Percentiles rank a stretch among this genome's conserved stretches.
phyloP scores from a whole-genome alignment of 2,113 vertebrate genomes.

The Bagarius yarrelli region DNA sequence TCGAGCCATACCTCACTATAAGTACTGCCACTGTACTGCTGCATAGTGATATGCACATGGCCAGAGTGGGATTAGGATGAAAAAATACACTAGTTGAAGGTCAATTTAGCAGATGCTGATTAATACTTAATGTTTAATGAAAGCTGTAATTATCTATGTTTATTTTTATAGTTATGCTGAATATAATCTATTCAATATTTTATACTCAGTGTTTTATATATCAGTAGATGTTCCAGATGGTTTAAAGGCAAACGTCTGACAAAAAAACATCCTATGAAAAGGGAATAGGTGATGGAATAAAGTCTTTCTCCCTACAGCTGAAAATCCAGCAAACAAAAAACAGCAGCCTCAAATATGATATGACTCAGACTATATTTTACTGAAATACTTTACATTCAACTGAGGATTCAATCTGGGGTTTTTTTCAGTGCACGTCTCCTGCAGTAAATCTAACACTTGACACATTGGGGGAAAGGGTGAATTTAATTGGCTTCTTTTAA shows the following conservation, averaged over 20 bases:
- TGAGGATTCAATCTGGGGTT: conserved; percentile 33
- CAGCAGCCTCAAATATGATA: conserved; percentile 25
- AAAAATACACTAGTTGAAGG: not conserved
- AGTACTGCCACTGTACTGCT: not conserved
- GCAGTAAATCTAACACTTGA: conserved; percentile 38
- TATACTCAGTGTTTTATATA: no score
- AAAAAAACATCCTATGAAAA: not conserved
- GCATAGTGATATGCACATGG: not conserved
- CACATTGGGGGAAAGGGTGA: conserved; percentile 35
- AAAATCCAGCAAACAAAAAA: not conserved
- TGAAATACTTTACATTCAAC: conserved; percentile 25
- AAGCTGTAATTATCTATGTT: not conserved
- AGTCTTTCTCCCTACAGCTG: not conserved
- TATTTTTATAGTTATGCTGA: not conserved
- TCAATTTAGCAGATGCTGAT: not conserved
- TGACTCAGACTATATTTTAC: conserved; percentile 39
- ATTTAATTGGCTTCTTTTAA: conserved; percentile 37
- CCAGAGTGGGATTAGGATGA: no score
- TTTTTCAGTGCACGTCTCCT: conserved; percentile 23
- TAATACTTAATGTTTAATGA: not conserved
- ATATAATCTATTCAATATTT: no score
- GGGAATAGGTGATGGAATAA: not conserved
- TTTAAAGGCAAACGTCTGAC: not conserved
- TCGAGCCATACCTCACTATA: not conserved
- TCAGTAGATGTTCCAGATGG: not conserved